Base-by-base conservation (phyloP, 2,113 vertebrate species). In the Eupsittula cactorum region DNA sequence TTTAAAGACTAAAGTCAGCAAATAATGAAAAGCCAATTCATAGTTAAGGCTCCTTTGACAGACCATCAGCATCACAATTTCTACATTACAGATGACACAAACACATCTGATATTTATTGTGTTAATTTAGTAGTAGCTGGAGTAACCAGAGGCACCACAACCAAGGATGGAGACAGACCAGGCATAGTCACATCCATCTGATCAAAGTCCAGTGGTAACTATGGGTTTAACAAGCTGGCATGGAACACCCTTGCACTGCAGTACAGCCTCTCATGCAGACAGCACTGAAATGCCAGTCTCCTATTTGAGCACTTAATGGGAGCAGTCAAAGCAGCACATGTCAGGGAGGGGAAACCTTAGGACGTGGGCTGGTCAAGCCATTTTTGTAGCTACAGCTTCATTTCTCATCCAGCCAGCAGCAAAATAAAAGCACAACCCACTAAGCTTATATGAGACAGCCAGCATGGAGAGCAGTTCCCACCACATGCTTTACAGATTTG, bases 231-330 rank as follows among this genome's bases (percentile, higher is more conserved):
- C 33, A 47, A 55, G 47, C 42, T 35, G 37, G 25, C 47, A 50
- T 0, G 0, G 49, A 47, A 39, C 6, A 42, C 7, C 27, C 23
- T 9, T 0, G 17, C 11, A 31, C 18, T 21, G 46, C 44, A 73
- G 37, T 0, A 39, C 17, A 81, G 35, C 31, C 62, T 50, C 83
- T 64, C 0, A 7, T 13, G 10, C 46, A 28, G 71, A 0, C 16
- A 83, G 55, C 6, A 9, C 46, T 27, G 19, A 67, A 82, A 90
- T 20, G 52, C 14, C 23, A 6, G 6, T n/a, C n/a, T 82, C 62
- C 52, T n/a, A 39, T 33, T 1, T 41, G n/a, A 64, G 25, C 41
- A 73, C 13, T 16, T 62, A 31, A 64, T 1, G 14, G 62, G 23
- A 16, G 5, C n/a, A 18, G n/a, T 14, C 46, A 79, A 74, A 94